Base-by-base conservation (phyloP, 2,113 vertebrate species). In the Mesitornis unicolor region DNA sequence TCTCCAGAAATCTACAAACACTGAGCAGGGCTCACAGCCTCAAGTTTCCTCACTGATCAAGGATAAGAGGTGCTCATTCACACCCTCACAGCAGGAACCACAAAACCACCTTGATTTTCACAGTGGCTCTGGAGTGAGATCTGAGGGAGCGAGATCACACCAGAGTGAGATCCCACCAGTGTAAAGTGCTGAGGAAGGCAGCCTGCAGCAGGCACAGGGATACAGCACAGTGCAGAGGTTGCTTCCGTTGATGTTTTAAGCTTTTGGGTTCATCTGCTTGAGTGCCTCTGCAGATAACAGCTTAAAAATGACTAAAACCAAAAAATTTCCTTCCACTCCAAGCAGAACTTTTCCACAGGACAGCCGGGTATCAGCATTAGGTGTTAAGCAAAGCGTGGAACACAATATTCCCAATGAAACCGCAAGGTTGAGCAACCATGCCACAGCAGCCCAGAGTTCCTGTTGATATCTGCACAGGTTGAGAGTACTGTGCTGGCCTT, bases 391-490 rank as follows among this genome's bases (percentile, higher is more conserved):
- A 50, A 63, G 50, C 36, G 40, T 61, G 12, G 4, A 21, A 59
- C 15, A 31, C 15, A 36, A 77, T 29, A 84, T 68, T 75, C 40
- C n/a, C 16, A 51, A 21, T 1, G 38, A 78, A 83, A 70, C 21
- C 1, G 1, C 40, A 85, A 70, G 19, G 26, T 21, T 91, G 54
- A 90, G 35, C 54, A 80, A 54, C 29, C 50, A 36, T 51, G 28
- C 19, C 18, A n/a, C 4, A 81, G 68, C 9, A 86, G 71, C 70
- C 60, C 64, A 47, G 42, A 77, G 31, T 16, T 95, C 35, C 64
- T 2, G 6, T 67, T 77, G 45, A 79, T 79, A 88, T 69, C 26
- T 77, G 29, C 78, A 74, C 75, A 96, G 75, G 64, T 94, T 96
- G 21, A 84, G 45, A 93, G 42, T 13, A 42, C 38, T 70, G 25